Conservation (phyloP, 2,797 vertebrate genomes). For the Neoniphon sammara region DNA sequence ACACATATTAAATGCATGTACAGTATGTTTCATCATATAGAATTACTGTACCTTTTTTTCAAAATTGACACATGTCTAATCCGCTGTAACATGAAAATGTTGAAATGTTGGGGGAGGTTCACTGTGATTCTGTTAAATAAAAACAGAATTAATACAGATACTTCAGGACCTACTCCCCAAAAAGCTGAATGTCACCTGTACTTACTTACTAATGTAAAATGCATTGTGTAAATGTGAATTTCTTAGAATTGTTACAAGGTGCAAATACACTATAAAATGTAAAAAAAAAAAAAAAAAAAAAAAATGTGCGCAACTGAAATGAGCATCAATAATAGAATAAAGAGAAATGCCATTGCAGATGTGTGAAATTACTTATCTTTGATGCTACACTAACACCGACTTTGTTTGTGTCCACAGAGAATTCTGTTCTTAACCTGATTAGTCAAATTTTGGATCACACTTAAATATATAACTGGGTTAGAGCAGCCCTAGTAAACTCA, state of each 20-base stretch:
- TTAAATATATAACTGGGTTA: neutral
- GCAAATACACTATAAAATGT: conserved; percentile 76
- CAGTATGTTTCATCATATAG: conserved; percentile 56
- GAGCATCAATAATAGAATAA: conserved; percentile 81
- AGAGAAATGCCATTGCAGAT: conserved; percentile 76
- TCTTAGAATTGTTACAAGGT: conserved; percentile 83
- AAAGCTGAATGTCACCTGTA: conserved; percentile 81
- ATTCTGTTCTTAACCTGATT: neutral
- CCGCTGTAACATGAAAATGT: conserved; percentile 37
- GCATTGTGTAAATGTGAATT: conserved; percentile 87
- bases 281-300: conserved; percentile 60
- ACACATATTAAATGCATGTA: conserved; percentile 51
- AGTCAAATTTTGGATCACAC: too few relatives aligned
- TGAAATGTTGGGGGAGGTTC: conserved; percentile 56
- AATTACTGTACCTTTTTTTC: conserved; percentile 41
- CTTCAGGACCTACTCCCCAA: conserved; percentile 57
- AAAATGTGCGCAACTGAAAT: conserved; percentile 74
- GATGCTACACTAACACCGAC: neutral
- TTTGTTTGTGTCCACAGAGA: neutral
- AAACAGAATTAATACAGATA: conserved; percentile 34
- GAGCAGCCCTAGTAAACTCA: neutral
- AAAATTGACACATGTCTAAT: conserved; percentile 41
- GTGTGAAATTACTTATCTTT: conserved; percentile 20
- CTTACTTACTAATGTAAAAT: conserved; percentile 83
- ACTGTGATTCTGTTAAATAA: conserved; percentile 61